Percentiles rank a stretch among this genome's conserved stretches.
Evolutionary conservation across 2,888 invertebrate species (phyloP).

Genomic region (Leucophenga maculata): DNA sequence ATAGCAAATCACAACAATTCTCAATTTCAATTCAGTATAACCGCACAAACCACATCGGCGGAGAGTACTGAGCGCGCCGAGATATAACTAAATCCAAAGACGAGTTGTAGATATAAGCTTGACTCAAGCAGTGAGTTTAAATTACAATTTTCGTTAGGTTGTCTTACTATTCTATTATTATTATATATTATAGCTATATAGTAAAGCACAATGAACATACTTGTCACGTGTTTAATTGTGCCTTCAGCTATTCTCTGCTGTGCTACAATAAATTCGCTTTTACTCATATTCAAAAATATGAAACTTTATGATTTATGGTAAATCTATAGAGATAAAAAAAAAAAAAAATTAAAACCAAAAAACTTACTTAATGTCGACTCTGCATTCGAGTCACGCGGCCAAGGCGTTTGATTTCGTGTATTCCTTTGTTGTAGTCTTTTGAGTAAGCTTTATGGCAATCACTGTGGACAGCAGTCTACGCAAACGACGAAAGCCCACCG

Average conservation of each 20-base stretch:
- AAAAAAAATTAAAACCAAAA: neutral
- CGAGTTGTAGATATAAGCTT: no score
- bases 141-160: neutral
- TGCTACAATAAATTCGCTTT: no score
- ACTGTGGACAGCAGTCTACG: no score
- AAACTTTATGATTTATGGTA: conserved; percentile 11
- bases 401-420: neutral
- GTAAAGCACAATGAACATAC: neutral
- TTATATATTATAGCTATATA: neutral
- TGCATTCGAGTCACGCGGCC: conserved; percentile 7
- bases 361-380: neutral
- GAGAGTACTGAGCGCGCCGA: neutral
- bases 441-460: no score
- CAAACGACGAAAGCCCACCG: no score
- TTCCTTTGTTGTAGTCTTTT: neutral
- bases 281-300: neutral
- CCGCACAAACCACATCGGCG: neutral
- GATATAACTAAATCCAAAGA: neutral
- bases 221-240: no score
- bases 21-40: conserved; percentile 9
- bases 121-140: no score
- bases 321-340: neutral
- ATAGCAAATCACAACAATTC: conserved; percentile 7
- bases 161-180: neutral
- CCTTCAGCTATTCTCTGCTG: no score